Base-by-base conservation (phyloP, 2,888 invertebrate genomes). In the Coenonympha glycerion region DNA sequence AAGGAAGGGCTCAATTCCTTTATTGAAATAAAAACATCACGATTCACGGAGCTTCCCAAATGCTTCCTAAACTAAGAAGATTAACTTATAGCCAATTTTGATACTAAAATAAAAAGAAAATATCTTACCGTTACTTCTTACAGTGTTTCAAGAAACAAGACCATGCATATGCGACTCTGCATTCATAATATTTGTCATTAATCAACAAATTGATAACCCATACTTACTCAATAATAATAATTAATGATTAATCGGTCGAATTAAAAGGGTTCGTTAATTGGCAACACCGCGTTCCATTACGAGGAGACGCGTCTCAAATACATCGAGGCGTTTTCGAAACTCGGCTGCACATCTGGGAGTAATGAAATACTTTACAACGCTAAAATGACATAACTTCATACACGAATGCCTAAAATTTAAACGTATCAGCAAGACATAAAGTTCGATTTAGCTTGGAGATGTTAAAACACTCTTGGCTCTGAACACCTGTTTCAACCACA, bases 401-500 rank as follows among this genome's bases (percentile, higher is more conserved):
- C 16, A 1, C 1, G n/a, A 53, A 26, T 16, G 4, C 37, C 1
- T 6, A 3, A 69, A 66, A 60, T 53, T 42, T 5, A 48, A 69
- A 61, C 57, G 48, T 75, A 65, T 3, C 0, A 0, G 0, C 0
- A 11, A 0, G 0, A 0, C 0, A 42, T 59, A 75, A 41, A 57
- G 62, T 60, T 40, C 2, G 62, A 40, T 57, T 56, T 64, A 0
- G 3, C 1, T 45, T 49, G 46, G 3, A 26, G 1, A 3, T 0
- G 9, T n/a, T 15, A 41, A 63, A 63, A 71, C 66, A 73, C 69
- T 72, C 76, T 75, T 70, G 70, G 65, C 74, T 71, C 61, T 66
- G 82, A 84, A 86, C 86, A 86, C 86, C 86, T 86, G 86, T 86
- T 86, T 83, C 78, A 76, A 81, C 82, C 76, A 68, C 79, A 76